Conservation (phyloP, 2,797 vertebrate genomes). For the Semaprochilodus insignis region DNA sequence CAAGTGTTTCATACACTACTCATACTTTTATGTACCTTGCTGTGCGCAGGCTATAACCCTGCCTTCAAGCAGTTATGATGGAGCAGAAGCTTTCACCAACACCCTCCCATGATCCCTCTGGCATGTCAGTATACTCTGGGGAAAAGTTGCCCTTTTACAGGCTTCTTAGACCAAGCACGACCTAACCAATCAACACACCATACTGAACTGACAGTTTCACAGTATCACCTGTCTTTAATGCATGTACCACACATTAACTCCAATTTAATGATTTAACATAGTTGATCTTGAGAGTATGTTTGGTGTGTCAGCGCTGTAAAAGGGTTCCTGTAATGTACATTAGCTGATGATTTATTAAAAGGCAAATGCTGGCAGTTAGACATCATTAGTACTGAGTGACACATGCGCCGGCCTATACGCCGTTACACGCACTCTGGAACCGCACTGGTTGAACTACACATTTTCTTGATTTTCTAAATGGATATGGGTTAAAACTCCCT, state of each 20-base stretch:
- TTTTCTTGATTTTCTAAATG: too few species aligned
- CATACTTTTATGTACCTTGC: too few species aligned
- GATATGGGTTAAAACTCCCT: too few species aligned
- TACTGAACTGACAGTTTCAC: neutral
- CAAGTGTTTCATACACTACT: too few species aligned
- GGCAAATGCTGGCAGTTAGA: neutral
- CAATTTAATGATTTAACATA: neutral
- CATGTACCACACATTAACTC: neutral
- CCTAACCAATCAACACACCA: neutral
- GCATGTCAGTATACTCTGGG: neutral
- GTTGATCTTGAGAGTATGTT: neutral
- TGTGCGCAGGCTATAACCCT: neutral
- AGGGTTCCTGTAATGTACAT: neutral
- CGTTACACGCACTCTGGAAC: neutral
- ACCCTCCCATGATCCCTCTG: neutral
- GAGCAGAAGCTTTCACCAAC: neutral
- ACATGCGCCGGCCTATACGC: neutral
- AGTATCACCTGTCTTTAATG: neutral
- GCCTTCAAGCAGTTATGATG: neutral
- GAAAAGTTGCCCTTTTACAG: neutral
- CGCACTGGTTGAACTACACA: too few species aligned
- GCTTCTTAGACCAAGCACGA: neutral
- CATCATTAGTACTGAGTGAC: neutral
- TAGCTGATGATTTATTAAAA: neutral
- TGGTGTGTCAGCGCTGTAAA: neutral